Evolutionary conservation across 64 coral and sea anemone species (phyloP).

Genomic region (Trachythela sp.): DNA sequence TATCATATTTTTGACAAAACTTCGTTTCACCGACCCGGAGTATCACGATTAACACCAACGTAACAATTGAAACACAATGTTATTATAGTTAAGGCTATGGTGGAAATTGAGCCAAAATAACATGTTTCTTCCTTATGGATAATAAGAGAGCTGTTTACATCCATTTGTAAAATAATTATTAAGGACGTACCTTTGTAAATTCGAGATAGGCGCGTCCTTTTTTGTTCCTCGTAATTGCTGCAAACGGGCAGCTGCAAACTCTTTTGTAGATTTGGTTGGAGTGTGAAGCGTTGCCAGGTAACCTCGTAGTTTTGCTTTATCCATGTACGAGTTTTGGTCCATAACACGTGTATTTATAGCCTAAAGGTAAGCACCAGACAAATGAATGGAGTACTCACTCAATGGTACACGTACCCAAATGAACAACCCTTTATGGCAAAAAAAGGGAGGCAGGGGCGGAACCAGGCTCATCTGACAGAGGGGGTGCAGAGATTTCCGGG

Average conservation of each 20-base stretch:
- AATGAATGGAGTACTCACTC: background rate
- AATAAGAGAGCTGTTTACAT: background rate
- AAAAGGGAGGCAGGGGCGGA: no score
- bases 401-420: no score
- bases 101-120: no score
- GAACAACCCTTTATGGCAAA: no score
- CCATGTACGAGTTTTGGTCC: slow-evolving; percentile 15
- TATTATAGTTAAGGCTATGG: no score
- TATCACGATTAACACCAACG: no score
- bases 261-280: background rate
- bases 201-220: background rate
- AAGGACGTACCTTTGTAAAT: background rate
- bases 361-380: background rate
- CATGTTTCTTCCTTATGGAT: background rate
- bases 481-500: no score
- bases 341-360: background rate
- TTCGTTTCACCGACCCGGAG: no score
- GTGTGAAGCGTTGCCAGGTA: background rate
- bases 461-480: no score
- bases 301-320: background rate
- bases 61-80: no score
- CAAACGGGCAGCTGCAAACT: background rate
- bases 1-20: no score
- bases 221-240: background rate
- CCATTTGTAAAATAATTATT: background rate